Conservation (phyloP, 2,113 vertebrate genomes). For the Poeciliopsis prolifica region DNA sequence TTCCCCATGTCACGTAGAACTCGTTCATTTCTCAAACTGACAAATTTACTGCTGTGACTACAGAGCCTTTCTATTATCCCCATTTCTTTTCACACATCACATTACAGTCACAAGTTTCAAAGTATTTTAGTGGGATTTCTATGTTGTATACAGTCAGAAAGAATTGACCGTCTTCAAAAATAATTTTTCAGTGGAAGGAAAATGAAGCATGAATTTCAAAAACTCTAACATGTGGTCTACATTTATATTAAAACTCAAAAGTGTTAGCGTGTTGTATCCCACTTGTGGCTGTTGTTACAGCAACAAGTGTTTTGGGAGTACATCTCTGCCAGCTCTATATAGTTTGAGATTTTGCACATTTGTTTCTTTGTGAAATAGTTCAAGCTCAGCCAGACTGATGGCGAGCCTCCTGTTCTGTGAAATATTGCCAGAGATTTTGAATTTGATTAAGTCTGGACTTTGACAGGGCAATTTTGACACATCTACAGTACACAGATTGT, state of each 20-base stretch:
- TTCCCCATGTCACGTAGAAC: constrained; percentile 1
- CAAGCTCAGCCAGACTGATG: too few relatives aligned
- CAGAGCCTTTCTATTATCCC: too few relatives aligned
- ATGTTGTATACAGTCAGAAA: background rate
- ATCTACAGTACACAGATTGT: background rate
- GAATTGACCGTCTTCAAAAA: too few relatives aligned
- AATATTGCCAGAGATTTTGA: background rate
- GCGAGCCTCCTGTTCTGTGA: too few relatives aligned
- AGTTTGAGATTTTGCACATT: background rate
- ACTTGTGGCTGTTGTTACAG: background rate
- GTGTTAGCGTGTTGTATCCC: background rate
- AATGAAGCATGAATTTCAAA: background rate
- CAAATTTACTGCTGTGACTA: too few relatives aligned
- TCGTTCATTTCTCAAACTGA: constrained; percentile 13
- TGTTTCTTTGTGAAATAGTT: too few relatives aligned
- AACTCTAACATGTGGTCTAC: background rate
- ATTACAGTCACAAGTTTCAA: too few relatives aligned
- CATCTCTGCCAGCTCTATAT: background rate
- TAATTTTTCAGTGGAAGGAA: background rate
- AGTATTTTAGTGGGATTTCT: background rate
- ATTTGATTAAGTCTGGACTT: background rate
- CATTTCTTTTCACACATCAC: too few relatives aligned
- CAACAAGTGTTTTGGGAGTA: background rate
- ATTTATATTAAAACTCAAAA: background rate
- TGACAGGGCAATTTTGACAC: background rate